Base-by-base conservation (phyloP, 2,888 invertebrate species). In the Thyatira batis region DNA sequence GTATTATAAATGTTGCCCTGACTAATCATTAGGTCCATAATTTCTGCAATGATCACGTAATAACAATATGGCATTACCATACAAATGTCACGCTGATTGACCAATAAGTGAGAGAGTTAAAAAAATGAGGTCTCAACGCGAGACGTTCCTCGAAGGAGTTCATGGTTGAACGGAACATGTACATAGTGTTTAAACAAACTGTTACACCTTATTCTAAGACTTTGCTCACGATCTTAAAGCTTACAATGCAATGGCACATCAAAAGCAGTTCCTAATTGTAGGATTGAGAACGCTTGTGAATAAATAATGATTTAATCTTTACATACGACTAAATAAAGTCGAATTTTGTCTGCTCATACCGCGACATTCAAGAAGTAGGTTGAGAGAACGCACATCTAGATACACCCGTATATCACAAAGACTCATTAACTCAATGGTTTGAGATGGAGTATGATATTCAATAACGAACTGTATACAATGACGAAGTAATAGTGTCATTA, bases 121-220 rank as follows among this genome's bases (percentile, higher is more conserved):
- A 89, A 89, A 89, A 89, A 87, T 90, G 89, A 89, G 90, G 91
- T 89, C 89, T 89, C 80, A 79, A 78, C 85, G 87, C 88, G 85
- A 87, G 89, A 87, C 87, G 88, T 80, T 88, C 87, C 85, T 87
- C 89, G 77, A 88, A 89, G 89, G 87, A 89, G 90, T 89, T 91
- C 90, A 91, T 89, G 90, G 90, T 91, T 91, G 89, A 89, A 87
- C 85, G 84, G 82, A 85, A 87, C 85, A 89, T 89, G 87, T 87
- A 87, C 84, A 33, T 8, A 79, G 79, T 82, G 76, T 79, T 82
- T 71, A 76, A 80, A 75, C 70, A 69, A 65, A 64, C 52, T 58
- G 45, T 54, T 56, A 52, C 69, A 68, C 54, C 56, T 75, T 63
- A 85, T 69, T 79, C 61, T 77, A 67, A 58, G 67, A 76, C 80